Conservation (phyloP, 2,888 invertebrate species). For the Campoplex nolae region DNA sequence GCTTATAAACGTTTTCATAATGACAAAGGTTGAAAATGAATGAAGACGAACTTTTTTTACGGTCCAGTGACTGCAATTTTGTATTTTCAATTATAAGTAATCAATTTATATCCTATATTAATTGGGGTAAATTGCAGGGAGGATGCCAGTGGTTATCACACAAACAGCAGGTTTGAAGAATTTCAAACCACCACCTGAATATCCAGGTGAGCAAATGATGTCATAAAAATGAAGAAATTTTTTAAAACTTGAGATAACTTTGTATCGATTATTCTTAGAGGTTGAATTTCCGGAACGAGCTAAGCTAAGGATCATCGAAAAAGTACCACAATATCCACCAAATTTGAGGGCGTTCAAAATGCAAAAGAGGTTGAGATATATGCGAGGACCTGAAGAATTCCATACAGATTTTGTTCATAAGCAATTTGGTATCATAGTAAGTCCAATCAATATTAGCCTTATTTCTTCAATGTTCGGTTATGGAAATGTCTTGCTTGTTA, state of each 20-base stretch:
- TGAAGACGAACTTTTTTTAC: no score
- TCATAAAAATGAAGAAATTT: background rate
- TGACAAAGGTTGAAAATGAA: no score
- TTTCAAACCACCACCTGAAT: conserved; percentile 89
- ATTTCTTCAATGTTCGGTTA: background rate
- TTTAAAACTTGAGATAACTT: background rate
- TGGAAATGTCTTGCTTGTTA: background rate
- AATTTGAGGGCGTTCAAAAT: conserved; percentile 92
- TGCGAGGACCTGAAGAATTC: conserved; percentile 95
- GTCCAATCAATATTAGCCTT: conserved; percentile 76
- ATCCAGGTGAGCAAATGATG: conserved; percentile 86
- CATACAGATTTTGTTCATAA: conserved; percentile 95
- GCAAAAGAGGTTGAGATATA: conserved; percentile 92
- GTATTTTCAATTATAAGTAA: no score
- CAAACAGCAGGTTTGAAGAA: conserved; percentile 88
- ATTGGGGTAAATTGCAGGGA: conserved; percentile 47
- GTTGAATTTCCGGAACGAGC: conserved; percentile 86
- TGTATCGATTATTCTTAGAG: conserved; percentile 68
- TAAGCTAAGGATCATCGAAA: conserved; percentile 90
- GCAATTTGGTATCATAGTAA: conserved; percentile 97
- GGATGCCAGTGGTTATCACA: conserved; percentile 55
- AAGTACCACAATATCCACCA: conserved; percentile 89
- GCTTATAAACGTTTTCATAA: no score
- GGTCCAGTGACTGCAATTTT: no score
- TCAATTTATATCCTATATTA: background rate